phyloP scores from a whole-genome alignment of 2,797 vertebrate genomes.

The Sebastes goodei region DNA sequence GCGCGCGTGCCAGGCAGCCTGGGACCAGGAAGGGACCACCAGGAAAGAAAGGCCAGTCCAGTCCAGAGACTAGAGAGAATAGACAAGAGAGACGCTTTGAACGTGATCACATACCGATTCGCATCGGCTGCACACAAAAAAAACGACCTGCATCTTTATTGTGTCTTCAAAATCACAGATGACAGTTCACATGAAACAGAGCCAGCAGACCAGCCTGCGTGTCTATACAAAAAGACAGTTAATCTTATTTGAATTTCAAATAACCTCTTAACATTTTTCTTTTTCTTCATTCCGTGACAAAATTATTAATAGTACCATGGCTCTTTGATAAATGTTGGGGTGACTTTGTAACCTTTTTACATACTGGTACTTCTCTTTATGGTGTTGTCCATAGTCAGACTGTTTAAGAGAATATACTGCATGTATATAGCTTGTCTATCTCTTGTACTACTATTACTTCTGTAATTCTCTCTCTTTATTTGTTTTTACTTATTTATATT shows the following conservation, averaged over 20 bases:
- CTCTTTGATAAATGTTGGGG: no score
- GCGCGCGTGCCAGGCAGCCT: not conserved
- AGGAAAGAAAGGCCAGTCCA: constrained; percentile 34
- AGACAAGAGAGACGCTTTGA: constrained; percentile 44
- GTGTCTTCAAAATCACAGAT: constrained; percentile 36
- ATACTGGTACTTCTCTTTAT: no score
- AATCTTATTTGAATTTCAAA: constrained; percentile 12
- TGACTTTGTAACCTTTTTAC: no score
- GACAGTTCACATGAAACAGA: constrained; percentile 36
- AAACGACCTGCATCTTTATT: constrained; percentile 28
- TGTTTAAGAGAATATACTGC: no score
- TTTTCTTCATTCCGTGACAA: not conserved
- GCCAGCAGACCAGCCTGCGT: not conserved
- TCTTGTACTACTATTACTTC: no score
- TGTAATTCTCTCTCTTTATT: no score
- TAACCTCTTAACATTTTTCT: not conserved
- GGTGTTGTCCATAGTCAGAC: no score
- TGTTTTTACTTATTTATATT: no score
- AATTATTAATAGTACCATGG: constrained; percentile 26
- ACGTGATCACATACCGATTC: constrained; percentile 42
- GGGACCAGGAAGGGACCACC: constrained; percentile 58
- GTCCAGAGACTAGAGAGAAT: constrained; percentile 28
- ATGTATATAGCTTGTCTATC: no score
- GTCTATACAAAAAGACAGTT: not conserved
- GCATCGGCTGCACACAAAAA: constrained; percentile 7